These are phyloP conservation scores for Congeria kusceri DNA, from an alignment of 2,888 invertebrate genomes.

Conservation along the genomic window DNA sequence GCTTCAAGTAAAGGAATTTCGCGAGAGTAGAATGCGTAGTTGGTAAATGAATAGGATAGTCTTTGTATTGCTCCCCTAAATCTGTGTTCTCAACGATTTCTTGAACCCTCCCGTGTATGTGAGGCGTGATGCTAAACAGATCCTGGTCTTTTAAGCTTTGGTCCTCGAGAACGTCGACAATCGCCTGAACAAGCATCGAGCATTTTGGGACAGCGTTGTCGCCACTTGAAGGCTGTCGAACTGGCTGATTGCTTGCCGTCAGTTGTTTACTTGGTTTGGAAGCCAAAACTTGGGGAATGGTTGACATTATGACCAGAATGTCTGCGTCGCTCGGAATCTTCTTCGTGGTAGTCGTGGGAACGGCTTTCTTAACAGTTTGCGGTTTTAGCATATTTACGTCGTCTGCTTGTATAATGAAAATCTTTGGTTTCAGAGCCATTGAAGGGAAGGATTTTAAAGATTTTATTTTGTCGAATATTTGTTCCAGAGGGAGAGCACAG, in stretches of 20 bases:
- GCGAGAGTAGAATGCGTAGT: neutral
- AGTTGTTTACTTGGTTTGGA: neutral
- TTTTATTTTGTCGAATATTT: constrained; percentile 2
- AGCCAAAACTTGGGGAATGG: neutral
- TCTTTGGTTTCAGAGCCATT: constrained; percentile 4
- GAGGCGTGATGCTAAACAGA: neutral
- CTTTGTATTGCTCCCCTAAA: neutral
- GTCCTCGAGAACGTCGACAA: neutral
- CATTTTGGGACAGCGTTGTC: neutral
- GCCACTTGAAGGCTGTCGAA: neutral
- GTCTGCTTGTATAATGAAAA: neutral
- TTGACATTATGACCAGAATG: neutral
- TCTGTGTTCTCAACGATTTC: neutral
- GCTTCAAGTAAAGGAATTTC: neutral
- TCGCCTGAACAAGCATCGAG: neutral
- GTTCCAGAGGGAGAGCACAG: neutral
- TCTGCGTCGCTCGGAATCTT: neutral
- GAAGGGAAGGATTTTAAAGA: neutral
- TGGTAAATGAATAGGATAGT: neutral
- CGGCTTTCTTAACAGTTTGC: neutral
- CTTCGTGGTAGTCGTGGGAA: neutral
- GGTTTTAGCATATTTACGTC: neutral
- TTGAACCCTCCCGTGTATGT: neutral
- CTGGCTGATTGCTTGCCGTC: neutral
- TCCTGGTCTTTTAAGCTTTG: neutral